Evolutionary conservation across 2,888 invertebrate genomes (phyloP), one percentile per base, ranked within the genome.

Genomic region (Xanthia icteritia): DNA sequence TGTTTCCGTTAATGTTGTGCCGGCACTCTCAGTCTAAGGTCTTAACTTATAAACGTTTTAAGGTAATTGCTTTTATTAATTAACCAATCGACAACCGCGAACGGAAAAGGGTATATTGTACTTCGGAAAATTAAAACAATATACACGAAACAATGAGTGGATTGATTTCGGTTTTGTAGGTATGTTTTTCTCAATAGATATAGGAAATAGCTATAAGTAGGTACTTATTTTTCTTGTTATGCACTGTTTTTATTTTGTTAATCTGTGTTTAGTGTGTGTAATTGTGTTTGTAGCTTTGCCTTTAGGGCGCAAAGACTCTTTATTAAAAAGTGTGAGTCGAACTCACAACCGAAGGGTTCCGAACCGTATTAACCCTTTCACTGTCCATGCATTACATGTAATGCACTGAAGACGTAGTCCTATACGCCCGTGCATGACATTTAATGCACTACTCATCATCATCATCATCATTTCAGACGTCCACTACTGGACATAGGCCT

Each of bases 41-140:
- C 64, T 82, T 60, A 69, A 68, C 58, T 68, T 48, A 56, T 54
- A 76, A 72, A 64, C 63, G 13, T 56, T 58, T 23, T 39, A 48
- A n/a, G 0, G 15, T 36, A 69, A 81, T 76, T 71, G 58, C 58
- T 76, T 81, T 76, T 64, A 60, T 73, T 83, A 81, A 82, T 70
- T 82, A 67, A 20, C 61, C 69, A 36, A 54, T 51, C 42, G 36
- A 20, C 9, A 51, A 70, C 65, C 76, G 17, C 58, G 20, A 23
- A 60, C 45, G 17, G 20, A 23, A 17, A 66, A 69, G 58, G 5
- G 56, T 45, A 5, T 39, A 20, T 66, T 23, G 45, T 79, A 31
- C 56, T 68, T 36, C 48, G 20, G 42, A 58, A 64, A 61, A 65
- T 69, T 65, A 15, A 77, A 77, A 82, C 45, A 72, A 64, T 68